These are phyloP conservation scores for Heterodera carotae DNA, from an alignment of 1,140 invertebrate genomes.

Conservation along the genomic window DNA sequence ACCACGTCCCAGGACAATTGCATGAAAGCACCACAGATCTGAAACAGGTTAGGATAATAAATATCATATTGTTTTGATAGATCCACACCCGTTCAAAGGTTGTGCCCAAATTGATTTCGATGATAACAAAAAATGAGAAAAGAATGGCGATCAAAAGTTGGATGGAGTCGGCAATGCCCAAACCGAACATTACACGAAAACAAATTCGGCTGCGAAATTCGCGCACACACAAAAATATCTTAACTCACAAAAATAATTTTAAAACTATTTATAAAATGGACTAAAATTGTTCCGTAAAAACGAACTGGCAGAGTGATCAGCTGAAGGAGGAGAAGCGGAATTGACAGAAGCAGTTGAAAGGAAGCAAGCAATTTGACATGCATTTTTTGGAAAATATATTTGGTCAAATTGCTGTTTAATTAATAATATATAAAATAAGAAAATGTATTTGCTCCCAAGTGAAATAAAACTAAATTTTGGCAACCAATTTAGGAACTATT, in stretches of 20 bases:
- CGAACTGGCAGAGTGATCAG: too few species aligned
- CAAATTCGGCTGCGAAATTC: slow-evolving; percentile 9
- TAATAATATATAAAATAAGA: too few species aligned
- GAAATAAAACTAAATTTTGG: too few species aligned
- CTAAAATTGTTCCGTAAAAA: too few species aligned
- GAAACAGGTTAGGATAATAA: neutral
- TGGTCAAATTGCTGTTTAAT: too few species aligned
- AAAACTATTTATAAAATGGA: too few species aligned
- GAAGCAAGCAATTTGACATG: too few species aligned
- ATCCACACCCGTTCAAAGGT: neutral
- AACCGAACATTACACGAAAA: slow-evolving; percentile 1
- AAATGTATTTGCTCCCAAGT: too few species aligned
- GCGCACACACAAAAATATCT: slow-evolving; percentile 1
- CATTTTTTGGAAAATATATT: too few species aligned
- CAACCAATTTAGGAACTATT: too few species aligned
- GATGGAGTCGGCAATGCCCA: slow-evolving; percentile 3
- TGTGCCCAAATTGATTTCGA: neutral
- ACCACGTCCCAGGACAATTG: slow-evolving; percentile 6
- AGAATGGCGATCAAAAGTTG: neutral
- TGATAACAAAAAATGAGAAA: neutral
- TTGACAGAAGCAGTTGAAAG: too few species aligned
- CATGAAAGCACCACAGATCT: slow-evolving; percentile 7
- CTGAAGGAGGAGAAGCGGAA: too few species aligned
- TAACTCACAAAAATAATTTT: neutral
- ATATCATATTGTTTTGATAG: neutral